Conservation (phyloP, 2,797 vertebrate genomes). For the Myotis findleyi region DNA sequence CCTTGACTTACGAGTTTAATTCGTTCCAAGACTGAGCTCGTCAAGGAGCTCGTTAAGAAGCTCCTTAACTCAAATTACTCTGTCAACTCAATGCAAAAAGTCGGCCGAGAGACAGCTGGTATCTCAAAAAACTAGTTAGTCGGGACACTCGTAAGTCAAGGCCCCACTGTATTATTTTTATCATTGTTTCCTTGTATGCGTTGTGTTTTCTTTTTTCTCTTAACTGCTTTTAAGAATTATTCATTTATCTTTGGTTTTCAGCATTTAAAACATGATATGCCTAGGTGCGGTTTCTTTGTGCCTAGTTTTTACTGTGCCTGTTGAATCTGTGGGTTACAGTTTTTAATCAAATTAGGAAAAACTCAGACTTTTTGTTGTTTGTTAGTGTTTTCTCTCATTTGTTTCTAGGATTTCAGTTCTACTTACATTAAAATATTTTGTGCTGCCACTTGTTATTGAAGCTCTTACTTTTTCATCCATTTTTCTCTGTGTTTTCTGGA, state of each 20-base stretch:
- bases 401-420: background rate
- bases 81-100: too few species aligned
- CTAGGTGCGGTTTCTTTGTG: background rate
- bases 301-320: background rate
- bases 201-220: background rate
- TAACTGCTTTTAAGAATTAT: background rate
- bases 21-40: too few species aligned
- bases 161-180: background rate
- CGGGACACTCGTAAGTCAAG: too few species aligned
- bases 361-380: background rate
- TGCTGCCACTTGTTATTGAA: background rate
- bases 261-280: background rate
- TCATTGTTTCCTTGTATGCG: background rate
- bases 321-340: background rate
- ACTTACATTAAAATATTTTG: background rate
- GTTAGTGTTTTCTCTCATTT: background rate
- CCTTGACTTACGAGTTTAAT: too few species aligned
- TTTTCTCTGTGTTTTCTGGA: background rate
- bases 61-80: too few species aligned
- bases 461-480: background rate
- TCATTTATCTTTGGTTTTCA: constrained; percentile 8
- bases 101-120: too few species aligned
- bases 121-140: too few species aligned
- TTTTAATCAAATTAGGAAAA: constrained; percentile 4
- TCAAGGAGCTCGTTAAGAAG: too few species aligned